Evolutionary conservation across 2,888 invertebrate genomes (phyloP), one percentile per base, ranked within the genome.

Genomic region (Tetrapedia diversipes): DNA sequence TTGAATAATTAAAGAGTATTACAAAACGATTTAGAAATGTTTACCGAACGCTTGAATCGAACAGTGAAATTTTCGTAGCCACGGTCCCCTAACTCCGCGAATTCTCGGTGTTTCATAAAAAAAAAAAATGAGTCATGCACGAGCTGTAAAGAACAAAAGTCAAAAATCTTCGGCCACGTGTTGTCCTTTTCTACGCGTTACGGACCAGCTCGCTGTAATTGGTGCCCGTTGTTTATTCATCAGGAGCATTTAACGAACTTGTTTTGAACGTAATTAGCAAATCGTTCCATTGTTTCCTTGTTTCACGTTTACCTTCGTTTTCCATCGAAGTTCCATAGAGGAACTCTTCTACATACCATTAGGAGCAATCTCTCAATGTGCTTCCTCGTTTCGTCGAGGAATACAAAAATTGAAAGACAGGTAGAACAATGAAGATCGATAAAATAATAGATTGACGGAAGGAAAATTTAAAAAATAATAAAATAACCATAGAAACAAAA

Each of bases 191-290:
- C n/a, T 32, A 22, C 11, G 1, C 37, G n/a, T 22, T 37, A 29
- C 22, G 22, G 51, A 43, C 22, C 29, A 29, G 16, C 37, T 16
- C 11, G 24, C n/a, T 4, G 4, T 27, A 24, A n/a, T 0, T 16
- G n/a, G 6, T 11, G 6, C 22, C 41, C 10, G 65, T 77, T 77
- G 54, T 66, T 78, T 67, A 70, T 70, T 78, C 53, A 39, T 47
- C n/a, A 45, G 14, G 32, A 34, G 16, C 45, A 64, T 65, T 71
- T 71, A 71, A 7, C 39, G 22, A 51, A 3, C 22, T 47, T 49
- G 45, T 8, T 71, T 51, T 32, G n/a, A 45, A 53, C 39, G 37
- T 43, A 39, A 59, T 16, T 29, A 32, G 2, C 41, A 45, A 43
- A 63, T 56, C 49, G 29, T 59, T 41, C 61, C n/a, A n/a, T n/a